These are phyloP conservation scores for Thecocarcelia acutangulata DNA, from an alignment of 2,888 invertebrate species.

Conservation along the genomic window DNA sequence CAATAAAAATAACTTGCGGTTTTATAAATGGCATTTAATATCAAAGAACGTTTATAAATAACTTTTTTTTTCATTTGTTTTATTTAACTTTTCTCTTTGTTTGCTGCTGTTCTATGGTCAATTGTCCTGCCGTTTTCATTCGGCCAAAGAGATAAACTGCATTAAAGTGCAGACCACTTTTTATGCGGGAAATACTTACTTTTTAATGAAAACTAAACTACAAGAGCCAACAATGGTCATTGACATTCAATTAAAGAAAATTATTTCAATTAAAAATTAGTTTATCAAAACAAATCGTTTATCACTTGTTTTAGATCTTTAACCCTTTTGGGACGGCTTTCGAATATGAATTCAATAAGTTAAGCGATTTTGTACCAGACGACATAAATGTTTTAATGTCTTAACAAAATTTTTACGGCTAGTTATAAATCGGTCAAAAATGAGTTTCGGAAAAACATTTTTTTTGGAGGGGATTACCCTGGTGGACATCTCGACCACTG, in stretches of 20 bases:
- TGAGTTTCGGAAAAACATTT: too few relatives aligned
- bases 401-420: too few relatives aligned
- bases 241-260: neutral
- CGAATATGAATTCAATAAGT: too few relatives aligned
- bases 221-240: constrained; percentile 1
- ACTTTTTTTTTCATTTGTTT: constrained; percentile 49
- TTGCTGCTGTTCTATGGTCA: neutral
- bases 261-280: neutral
- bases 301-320: too few relatives aligned
- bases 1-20: constrained; percentile 64
- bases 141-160: constrained; percentile 1
- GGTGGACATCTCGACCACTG: too few relatives aligned
- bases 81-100: constrained; percentile 22
- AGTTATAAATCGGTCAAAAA: too few relatives aligned
- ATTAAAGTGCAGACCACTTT: constrained; percentile 4
- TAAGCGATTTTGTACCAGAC: too few relatives aligned
- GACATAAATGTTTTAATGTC: too few relatives aligned
- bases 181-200: too few relatives aligned
- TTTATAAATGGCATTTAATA: constrained; percentile 60
- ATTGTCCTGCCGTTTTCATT: constrained; percentile 4
- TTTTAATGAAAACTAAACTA: neutral
- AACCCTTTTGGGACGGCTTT: too few relatives aligned
- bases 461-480: too few relatives aligned
- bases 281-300: neutral
- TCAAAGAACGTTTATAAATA: constrained; percentile 50